A percentile compares a stretch with the other conserved stretches of the same genome.
phyloP scores from a whole-genome alignment of 37 sponge, comb jelly and placozoan genomes.

The Chondrilla cf. caribensis region DNA sequence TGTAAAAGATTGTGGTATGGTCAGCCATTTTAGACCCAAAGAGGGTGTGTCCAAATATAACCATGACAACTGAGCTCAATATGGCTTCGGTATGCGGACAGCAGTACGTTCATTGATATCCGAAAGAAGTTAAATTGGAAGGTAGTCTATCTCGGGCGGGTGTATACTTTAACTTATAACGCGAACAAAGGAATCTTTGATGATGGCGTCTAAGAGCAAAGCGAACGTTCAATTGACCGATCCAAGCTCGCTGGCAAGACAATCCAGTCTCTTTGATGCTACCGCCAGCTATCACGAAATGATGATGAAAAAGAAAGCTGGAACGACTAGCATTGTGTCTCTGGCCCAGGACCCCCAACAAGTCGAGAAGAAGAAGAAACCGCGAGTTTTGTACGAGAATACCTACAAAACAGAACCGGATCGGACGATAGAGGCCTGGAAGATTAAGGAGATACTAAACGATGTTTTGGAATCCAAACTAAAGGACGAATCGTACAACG shows the following conservation, averaged over 20 bases:
- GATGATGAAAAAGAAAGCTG: constrained; percentile 24
- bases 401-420: constrained; percentile 85
- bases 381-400: constrained; percentile 73
- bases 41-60: background rate
- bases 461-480: constrained; percentile 59
- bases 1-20: too few relatives aligned
- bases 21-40: too few relatives aligned
- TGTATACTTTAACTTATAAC: too few relatives aligned
- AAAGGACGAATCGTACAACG: constrained; percentile 72
- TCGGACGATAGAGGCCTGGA: constrained; percentile 42
- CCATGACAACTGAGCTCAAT: constrained; percentile 8
- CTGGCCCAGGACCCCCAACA: constrained; percentile 46
- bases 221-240: constrained; percentile 11
- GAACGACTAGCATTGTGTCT: constrained; percentile 32
- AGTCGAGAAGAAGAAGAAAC: constrained; percentile 25
- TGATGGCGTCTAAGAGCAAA: background rate
- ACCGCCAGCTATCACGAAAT: constrained; percentile 51
- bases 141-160: too few relatives aligned
- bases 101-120: background rate
- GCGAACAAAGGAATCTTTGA: too few relatives aligned
- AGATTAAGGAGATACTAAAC: constrained; percentile 56
- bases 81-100: constrained; percentile 1
- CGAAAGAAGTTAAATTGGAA: too few relatives aligned
- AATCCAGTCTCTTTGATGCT: constrained; percentile 59
- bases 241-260: constrained; percentile 16